Evolutionary conservation across 1,140 invertebrate genomes (phyloP).

Genomic region (Laupala kohalensis): DNA sequence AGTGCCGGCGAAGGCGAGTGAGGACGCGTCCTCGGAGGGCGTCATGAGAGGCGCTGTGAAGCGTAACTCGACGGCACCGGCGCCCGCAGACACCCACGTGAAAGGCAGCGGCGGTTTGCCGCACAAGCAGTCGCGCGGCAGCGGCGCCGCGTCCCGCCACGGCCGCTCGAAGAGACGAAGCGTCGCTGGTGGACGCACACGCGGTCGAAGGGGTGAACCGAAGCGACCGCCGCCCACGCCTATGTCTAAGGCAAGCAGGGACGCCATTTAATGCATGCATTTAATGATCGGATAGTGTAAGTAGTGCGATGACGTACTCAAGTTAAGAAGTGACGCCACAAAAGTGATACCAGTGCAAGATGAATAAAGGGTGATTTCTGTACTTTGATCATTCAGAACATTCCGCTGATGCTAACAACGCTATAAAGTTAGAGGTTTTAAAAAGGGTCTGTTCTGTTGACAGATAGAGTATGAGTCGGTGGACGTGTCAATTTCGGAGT

Average conservation of each 20-base stretch:
- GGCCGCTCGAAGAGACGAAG: slow-evolving; percentile 52
- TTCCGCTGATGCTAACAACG: too few species aligned
- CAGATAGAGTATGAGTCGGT: too few species aligned
- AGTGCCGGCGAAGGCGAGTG: slow-evolving; percentile 68
- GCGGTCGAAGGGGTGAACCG: background rate
- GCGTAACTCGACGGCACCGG: slow-evolving; percentile 63
- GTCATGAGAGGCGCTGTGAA: slow-evolving; percentile 69
- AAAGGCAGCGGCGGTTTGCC: slow-evolving; percentile 44
- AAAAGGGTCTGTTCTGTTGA: too few species aligned
- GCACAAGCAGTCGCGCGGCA: slow-evolving; percentile 59
- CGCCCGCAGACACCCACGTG: slow-evolving; percentile 59
- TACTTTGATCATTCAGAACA: too few species aligned
- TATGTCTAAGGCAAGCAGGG: slow-evolving; percentile 2
- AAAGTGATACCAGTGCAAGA: too few species aligned
- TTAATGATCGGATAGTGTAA: too few species aligned
- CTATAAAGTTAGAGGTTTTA: too few species aligned
- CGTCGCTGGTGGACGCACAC: background rate
- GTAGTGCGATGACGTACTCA: too few species aligned
- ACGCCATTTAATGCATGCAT: too few species aligned
- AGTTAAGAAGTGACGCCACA: too few species aligned
- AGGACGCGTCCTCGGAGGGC: slow-evolving; percentile 66
- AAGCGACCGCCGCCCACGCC: slow-evolving; percentile 22
- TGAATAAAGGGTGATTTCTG: too few species aligned
- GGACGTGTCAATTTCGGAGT: too few species aligned
- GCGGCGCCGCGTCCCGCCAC: slow-evolving; percentile 47